Conservation (phyloP, 2,113 vertebrate genomes). For the Anarhynchus alexandrinus region DNA sequence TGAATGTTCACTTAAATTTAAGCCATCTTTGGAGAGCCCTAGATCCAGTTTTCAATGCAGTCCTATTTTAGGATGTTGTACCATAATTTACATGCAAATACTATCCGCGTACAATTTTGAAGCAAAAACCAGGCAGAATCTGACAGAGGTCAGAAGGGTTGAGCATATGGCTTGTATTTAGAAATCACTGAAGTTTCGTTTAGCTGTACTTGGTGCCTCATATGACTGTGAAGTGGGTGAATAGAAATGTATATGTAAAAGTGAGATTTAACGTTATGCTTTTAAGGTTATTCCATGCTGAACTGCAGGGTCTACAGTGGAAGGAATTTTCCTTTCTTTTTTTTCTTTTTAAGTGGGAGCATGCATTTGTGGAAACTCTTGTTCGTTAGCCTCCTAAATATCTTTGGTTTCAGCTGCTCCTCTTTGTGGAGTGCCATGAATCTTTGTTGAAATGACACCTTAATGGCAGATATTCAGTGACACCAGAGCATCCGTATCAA, state of each 20-base stretch:
- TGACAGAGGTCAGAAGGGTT: not conserved
- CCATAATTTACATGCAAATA: slow-evolving; percentile 15
- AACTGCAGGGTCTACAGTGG: not conserved
- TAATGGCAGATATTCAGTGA: not conserved
- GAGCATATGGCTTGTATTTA: not conserved
- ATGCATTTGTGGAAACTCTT: not conserved
- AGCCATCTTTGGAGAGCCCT: slow-evolving; percentile 5
- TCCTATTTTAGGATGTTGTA: slow-evolving; percentile 10
- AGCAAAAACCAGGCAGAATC: slow-evolving; percentile 4
- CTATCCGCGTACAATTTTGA: not conserved
- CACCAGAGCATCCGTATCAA: not conserved
- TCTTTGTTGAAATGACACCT: not conserved
- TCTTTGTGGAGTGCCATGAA: not conserved
- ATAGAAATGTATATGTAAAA: not conserved
- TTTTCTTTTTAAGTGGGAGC: not conserved
- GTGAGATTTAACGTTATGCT: not conserved
- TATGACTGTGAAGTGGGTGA: not conserved
- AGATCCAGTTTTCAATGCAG: not conserved
- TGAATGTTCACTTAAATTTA: slow-evolving; percentile 27
- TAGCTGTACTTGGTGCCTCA: not conserved
- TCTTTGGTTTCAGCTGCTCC: not conserved
- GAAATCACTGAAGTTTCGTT: not conserved
- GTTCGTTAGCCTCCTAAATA: not conserved
- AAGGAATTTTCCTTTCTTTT: not conserved
- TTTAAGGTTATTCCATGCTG: not conserved